A percentile compares a stretch with the other conserved stretches of the same genome.
phyloP scores from a whole-genome alignment of 2,888 invertebrate species.

The Orchesellides sinensis region DNA sequence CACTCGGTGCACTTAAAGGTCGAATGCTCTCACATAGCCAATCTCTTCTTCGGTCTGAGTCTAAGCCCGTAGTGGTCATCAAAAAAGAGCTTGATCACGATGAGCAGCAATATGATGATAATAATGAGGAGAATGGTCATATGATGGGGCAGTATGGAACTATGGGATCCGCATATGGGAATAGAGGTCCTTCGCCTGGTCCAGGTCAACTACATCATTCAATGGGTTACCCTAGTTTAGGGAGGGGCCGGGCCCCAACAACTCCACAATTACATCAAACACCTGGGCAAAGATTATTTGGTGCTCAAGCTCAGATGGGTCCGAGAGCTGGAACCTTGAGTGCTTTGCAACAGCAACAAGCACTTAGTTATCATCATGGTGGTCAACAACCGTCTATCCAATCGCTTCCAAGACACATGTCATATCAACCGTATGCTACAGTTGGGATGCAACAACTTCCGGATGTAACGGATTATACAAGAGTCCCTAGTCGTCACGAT shows the following conservation, averaged over 20 bases:
- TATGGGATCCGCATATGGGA: conserved; percentile 59
- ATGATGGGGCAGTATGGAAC: conserved; percentile 76
- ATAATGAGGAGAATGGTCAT: conserved; percentile 77
- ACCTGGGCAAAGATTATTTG: conserved; percentile 68
- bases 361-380: conserved; percentile 45
- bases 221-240: conserved; percentile 63
- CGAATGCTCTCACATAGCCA: conserved; percentile 59
- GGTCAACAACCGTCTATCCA: conserved; percentile 70
- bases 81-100: conserved; percentile 88
- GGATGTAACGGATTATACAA: conserved; percentile 74
- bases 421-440: conserved; percentile 75
- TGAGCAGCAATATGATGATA: conserved; percentile 80
- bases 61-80: conserved; percentile 89
- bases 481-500: conserved; percentile 71
- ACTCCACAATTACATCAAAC: conserved; percentile 53
- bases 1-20: conserved; percentile 86
- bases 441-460: conserved; percentile 72
- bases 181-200: conserved; percentile 44
- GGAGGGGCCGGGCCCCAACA: conserved; percentile 62
- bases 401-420: conserved; percentile 74
- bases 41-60: conserved; percentile 63
- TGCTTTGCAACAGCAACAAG: conserved; percentile 78
- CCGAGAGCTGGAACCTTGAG: conserved; percentile 53
- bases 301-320: conserved; percentile 61
- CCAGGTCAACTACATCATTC: conserved; percentile 64